A percentile compares a stretch with the other conserved stretches of the same genome.
These are phyloP conservation scores for Tribolium castaneum DNA, from an alignment of 1,140 invertebrate genomes.

Conservation along the genomic window DNA sequence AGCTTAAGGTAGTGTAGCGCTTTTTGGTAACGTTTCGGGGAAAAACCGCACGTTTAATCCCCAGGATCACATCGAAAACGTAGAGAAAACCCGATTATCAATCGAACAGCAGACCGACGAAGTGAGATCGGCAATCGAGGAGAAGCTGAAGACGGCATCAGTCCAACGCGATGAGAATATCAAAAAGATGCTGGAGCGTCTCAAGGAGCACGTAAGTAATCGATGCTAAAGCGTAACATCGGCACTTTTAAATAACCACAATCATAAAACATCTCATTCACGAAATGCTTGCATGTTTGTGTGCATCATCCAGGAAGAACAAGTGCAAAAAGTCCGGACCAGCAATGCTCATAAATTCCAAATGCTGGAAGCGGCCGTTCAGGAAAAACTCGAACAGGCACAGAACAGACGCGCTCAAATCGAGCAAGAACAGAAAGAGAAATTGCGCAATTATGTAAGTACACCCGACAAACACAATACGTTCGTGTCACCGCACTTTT, in stretches of 20 bases:
- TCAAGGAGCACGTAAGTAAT: conserved; percentile 87
- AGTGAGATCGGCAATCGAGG: conserved; percentile 83
- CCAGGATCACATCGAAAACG: conserved; percentile 78
- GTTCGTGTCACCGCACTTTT: neutral
- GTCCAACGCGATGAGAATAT: conserved; percentile 88
- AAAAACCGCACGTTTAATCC: conserved; percentile 31
- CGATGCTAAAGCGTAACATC: neutral
- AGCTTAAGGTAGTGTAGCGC: conserved; percentile 79
- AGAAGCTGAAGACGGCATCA: conserved; percentile 85
- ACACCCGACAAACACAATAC: conserved; percentile 21
- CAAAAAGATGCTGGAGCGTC: conserved; percentile 87
- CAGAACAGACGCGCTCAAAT: conserved; percentile 75
- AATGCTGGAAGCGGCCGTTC: conserved; percentile 75
- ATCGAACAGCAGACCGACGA: conserved; percentile 86
- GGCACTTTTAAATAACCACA: conserved; percentile 1
- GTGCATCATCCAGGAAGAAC: conserved; percentile 72
- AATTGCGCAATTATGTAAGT: conserved; percentile 81
- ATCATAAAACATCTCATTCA: conserved; percentile 16
- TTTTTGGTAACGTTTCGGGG: neutral
- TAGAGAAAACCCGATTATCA: conserved; percentile 84
- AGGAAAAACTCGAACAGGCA: conserved; percentile 79
- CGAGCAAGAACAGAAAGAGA: conserved; percentile 80
- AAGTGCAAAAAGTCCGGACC: conserved; percentile 75
- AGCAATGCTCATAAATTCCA: conserved; percentile 74
- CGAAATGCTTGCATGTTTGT: conserved; percentile 56